Evolutionary conservation across 2,888 invertebrate genomes (phyloP).

Genomic region (Melinopterus prodromus): DNA sequence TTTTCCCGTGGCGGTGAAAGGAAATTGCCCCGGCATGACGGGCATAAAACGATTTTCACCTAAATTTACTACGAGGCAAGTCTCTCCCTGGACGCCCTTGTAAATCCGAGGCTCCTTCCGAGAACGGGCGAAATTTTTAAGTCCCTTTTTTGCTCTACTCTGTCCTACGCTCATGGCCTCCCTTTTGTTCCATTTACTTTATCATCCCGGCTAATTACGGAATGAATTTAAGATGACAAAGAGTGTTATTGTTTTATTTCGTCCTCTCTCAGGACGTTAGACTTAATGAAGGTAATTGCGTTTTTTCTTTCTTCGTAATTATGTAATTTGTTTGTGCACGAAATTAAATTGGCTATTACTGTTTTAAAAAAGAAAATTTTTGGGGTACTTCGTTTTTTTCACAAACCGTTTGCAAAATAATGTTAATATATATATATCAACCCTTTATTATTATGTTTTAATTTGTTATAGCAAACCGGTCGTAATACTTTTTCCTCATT

Average conservation of each 20-base stretch:
- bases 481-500: too few species aligned
- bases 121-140: background rate
- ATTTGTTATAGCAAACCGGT: too few species aligned
- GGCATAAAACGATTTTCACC: background rate
- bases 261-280: background rate
- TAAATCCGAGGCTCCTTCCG: background rate
- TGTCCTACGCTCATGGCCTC: background rate
- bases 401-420: background rate
- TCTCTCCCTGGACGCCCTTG: background rate
- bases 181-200: background rate
- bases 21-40: background rate
- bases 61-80: background rate
- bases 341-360: background rate
- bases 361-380: background rate
- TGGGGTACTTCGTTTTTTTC: background rate
- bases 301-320: background rate
- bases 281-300: background rate
- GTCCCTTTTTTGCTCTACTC: background rate
- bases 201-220: background rate
- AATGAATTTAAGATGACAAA: background rate
- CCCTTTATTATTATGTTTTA: too few species aligned
- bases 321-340: slow-evolving; percentile 4
- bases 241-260: background rate
- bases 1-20: background rate
- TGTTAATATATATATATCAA: too few species aligned